These are phyloP conservation scores for Drosophila acutilabella DNA, from an alignment of 2,888 invertebrate genomes.

Conservation along the genomic window DNA sequence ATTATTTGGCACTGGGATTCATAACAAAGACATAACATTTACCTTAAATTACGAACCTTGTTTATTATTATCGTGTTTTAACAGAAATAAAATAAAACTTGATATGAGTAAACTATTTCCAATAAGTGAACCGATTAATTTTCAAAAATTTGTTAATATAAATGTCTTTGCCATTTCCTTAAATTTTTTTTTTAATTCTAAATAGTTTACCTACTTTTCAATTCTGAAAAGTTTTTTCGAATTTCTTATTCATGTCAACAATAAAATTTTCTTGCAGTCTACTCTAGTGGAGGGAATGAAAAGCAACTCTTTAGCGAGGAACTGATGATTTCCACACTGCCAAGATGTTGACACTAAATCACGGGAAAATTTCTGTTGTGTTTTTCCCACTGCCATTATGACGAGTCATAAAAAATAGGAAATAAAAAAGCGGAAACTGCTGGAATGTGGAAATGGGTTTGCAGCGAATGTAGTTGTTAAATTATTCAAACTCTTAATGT, in stretches of 20 bases:
- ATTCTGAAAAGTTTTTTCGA: neutral
- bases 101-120: too few relatives aligned
- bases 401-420: constrained; percentile 46
- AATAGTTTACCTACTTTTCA: neutral
- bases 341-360: constrained; percentile 65
- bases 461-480: constrained; percentile 51
- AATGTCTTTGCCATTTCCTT: neutral
- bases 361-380: constrained; percentile 38
- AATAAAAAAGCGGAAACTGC: constrained; percentile 39
- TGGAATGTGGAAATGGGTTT: constrained; percentile 31
- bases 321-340: constrained; percentile 47
- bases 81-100: too few relatives aligned
- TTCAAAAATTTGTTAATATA: too few relatives aligned
- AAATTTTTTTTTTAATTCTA: neutral
- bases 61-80: too few relatives aligned
- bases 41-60: too few relatives aligned
- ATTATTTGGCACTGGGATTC: too few relatives aligned
- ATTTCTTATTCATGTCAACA: neutral
- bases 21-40: too few relatives aligned
- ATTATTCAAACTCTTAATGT: constrained; percentile 54
- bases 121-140: too few relatives aligned
- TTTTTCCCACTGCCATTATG: constrained; percentile 6
- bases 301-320: constrained; percentile 9
- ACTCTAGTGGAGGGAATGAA: constrained; percentile 6
- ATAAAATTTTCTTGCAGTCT: constrained; percentile 29